Evolutionary conservation across 2,113 vertebrate species (phyloP), one percentile per base, ranked within the genome.

Genomic region (Prochilodus magdalenae): DNA sequence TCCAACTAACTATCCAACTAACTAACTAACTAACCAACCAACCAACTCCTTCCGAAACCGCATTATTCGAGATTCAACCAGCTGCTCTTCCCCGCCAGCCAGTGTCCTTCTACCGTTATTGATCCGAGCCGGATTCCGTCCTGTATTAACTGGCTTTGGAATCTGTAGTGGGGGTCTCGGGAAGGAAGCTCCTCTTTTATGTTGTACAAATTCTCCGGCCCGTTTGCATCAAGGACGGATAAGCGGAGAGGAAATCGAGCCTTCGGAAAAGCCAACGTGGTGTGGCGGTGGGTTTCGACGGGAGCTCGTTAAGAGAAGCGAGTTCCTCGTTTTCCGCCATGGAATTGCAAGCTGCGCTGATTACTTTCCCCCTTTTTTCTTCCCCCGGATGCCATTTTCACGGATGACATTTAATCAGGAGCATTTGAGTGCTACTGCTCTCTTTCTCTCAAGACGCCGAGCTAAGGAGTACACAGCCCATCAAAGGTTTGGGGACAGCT

Each of bases 211-310:
- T 92, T 90, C 88, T 86, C 77, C 73, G 83, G 88, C 88, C 88
- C 88, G 88, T 92, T 92, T 92, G 83, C 87, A 80, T 85, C 83
- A 86, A 71, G 79, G 86, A 87, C 29, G 86, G 86, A 88, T 91
- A 93, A 93, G 92, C 87, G 86, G 90, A 91, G 90, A 90, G 88
- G 90, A 93, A 93, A 93, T 91, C 86, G 83, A 89, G 88, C 87
- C 85, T 57, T 40, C 26, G 88, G 91, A 90, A 88, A 53, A 92
- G 90, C 86, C 84, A 89, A 89, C 90, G 86, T 86, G 79, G 85
- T 88, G 87, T 87, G 88, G 85, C 40, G 79, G 77, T 62, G 82
- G 88, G 85, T 91, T 91, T 89, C 83, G 86, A 87, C 84, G 85
- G 86, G 87, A 91, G 88, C 90, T 93, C 92, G 90, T 94, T 93